Evolutionary conservation across 1,140 invertebrate genomes (phyloP).

Genomic region (Leucophenga varia): DNA sequence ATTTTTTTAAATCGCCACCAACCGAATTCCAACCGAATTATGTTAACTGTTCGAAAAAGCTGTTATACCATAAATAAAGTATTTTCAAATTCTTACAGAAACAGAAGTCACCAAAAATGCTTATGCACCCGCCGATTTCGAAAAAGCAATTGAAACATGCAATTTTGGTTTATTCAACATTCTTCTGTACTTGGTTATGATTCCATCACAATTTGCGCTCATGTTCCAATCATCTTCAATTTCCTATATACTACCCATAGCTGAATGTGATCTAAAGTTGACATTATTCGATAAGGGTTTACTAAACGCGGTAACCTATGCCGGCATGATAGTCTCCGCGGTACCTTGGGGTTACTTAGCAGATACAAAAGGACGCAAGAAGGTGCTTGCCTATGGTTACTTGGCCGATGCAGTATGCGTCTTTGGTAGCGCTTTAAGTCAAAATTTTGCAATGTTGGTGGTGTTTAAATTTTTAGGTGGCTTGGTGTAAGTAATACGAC

Average conservation of each 20-base stretch:
- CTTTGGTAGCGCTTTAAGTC: slow-evolving; percentile 67
- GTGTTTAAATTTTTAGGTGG: slow-evolving; percentile 74
- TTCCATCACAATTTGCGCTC: slow-evolving; percentile 66
- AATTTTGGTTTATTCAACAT: slow-evolving; percentile 70
- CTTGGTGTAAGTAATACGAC: slow-evolving; percentile 68
- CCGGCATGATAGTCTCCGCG: slow-evolving; percentile 80
- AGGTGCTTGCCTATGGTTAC: slow-evolving; percentile 71
- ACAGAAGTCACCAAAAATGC: too few species aligned
- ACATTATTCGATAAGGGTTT: slow-evolving; percentile 68
- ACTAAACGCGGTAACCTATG: slow-evolving; percentile 67
- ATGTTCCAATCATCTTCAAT: slow-evolving; percentile 68
- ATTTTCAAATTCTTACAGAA: too few species aligned
- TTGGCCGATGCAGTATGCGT: slow-evolving; percentile 69
- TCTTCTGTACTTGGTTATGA: slow-evolving; percentile 62
- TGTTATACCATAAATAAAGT: too few species aligned
- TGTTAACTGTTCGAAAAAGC: too few species aligned
- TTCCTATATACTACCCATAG: slow-evolving; percentile 69
- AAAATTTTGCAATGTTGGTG: slow-evolving; percentile 70
- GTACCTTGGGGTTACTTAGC: slow-evolving; percentile 81
- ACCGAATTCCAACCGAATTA: too few species aligned
- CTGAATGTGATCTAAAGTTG: slow-evolving; percentile 70
- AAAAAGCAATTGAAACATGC: slow-evolving; percentile 62
- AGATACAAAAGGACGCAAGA: slow-evolving; percentile 72
- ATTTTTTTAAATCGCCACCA: too few species aligned
- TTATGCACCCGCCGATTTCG: slow-evolving; percentile 62